Base-by-base conservation (phyloP, 2,888 invertebrate species). In the Microctonus aethiopoides region DNA sequence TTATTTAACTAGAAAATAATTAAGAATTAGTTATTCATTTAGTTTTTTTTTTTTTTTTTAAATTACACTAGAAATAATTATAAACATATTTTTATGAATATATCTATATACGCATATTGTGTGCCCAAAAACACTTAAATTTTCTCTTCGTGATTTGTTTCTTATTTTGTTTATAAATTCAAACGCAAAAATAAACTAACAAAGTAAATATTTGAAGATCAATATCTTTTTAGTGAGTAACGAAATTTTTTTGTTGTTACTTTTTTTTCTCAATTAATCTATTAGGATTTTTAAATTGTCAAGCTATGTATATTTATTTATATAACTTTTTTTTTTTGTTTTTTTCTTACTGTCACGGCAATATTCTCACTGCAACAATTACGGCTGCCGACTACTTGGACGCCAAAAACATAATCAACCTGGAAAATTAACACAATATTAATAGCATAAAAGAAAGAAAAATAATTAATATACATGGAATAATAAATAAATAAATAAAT, bases 401-500 rank as follows among this genome's bases (percentile, higher is more conserved):
- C 75, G 92, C 90, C 88, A 93, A 89, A 89, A 94, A 94, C 94
- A 94, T 94, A 84, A 94, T 92, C 83, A 94, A 90, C 86, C 94
- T 94, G 91, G 62, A 91, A 91, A 78, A 82, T 78, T 83, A 83
- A 29, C n/a, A 66, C 29, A 69, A 20, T 46, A 67, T 39, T 57
- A 16, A 36, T 16, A 2, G 20, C 6, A 41, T 39, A 20, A 11
- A 32, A 20, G 24, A 10, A 6, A 29, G n/a, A 36, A 39, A 39
- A 32, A 11, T 24, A 54, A 46, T 7, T 61, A 65, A 34, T 69
- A 62, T 56, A 57, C 7, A 32, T 65, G 59, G 10, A 57, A 13
- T 22, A 62, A 10, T 5, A n/a, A n/a, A n/a, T n/a, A n/a, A n/a
- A n/a, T n/a, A n/a, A 62, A 10, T 5, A n/a, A n/a, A n/a, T n/a